These are phyloP conservation scores for Aphyosemion australe DNA, from an alignment of 2,113 vertebrate species.

Conservation along the genomic window DNA sequence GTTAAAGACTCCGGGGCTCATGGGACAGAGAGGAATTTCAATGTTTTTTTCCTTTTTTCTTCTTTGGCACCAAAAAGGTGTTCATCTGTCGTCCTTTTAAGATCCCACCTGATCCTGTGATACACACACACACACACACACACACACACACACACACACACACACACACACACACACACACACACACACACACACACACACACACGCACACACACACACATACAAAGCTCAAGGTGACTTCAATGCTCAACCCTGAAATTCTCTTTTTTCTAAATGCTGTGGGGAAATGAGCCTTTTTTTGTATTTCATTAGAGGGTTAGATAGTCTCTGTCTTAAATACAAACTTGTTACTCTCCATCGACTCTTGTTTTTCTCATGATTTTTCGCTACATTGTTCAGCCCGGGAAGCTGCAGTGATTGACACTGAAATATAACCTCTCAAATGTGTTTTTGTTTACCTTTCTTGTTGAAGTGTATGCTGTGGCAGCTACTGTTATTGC, in stretches of 20 bases:
- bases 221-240: slow-evolving; percentile 65
- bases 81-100: slow-evolving; percentile 28
- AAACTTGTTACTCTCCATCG: slow-evolving; percentile 57
- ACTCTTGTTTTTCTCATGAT: slow-evolving; percentile 33
- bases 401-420: slow-evolving; percentile 32
- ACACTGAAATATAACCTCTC: slow-evolving; percentile 62
- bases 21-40: slow-evolving; percentile 9
- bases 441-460: slow-evolving; percentile 63
- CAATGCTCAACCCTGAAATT: slow-evolving; percentile 28
- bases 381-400: slow-evolving; percentile 47
- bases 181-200: not conserved
- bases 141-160: slow-evolving; percentile 3
- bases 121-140: slow-evolving; percentile 2
- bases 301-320: slow-evolving; percentile 42
- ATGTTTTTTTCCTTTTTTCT: slow-evolving; percentile 1
- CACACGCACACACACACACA: no score
- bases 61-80: slow-evolving; percentile 9
- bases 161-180: slow-evolving; percentile 1
- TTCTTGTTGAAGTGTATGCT: slow-evolving; percentile 35
- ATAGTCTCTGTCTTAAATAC: slow-evolving; percentile 39
- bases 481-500: slow-evolving; percentile 37
- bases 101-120: slow-evolving; percentile 29
- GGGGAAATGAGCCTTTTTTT: slow-evolving; percentile 17
- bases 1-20: slow-evolving; percentile 39
- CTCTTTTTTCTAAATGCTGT: slow-evolving; percentile 19